Base-by-base conservation (phyloP, 2,797 vertebrate species). In the Gymnothorax javanicus region DNA sequence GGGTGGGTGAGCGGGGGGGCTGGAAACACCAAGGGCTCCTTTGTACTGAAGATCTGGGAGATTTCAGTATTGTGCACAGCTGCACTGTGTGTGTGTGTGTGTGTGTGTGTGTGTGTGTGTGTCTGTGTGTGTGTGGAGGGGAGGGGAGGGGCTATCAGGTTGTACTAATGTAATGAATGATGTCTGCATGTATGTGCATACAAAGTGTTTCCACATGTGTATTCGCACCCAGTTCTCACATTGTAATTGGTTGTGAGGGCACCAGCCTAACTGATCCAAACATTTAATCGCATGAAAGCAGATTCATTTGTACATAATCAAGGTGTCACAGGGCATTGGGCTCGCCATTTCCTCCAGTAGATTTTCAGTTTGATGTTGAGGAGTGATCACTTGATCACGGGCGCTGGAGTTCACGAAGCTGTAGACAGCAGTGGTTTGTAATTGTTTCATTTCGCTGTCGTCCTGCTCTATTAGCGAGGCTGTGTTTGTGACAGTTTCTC, bases 291-390 rank as follows among this genome's bases (percentile, higher is more conserved):
- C 87, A 87, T 87, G 75, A 84, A 77, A 86, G 83, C 50, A 90
- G 91, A 89, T 91, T 90, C 89, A 90, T 90, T 89, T 90, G 84
- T 87, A 86, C 88, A 67, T 89, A 84, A 84, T 62, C 58, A 88
- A 91, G 90, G 82, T 86, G 87, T 90, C 85, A 88, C 87, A 87
- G 88, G 69, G 69, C 79, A 82, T 89, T 88, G 86, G 85, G 81
- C 85, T 77, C 33, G 33, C 33, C 33, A 43, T 43, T 43, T 43
- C 33, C 33, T 43, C 33, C 84, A 73, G 71, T 67, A 50, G 67
- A 33, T 71, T 85, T 82, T 67, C 58, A 27, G 43, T 67, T 27
- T 27, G 69, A 90, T 90, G 85, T 87, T 87, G 84, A 88, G 69
- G 75, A 77, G 60, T 52, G 84, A 85, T 84, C 15, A 60, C 83